Base-by-base conservation (phyloP, 37 sponge, comb jelly and placozoan species). In the Eunapius fragilis region DNA sequence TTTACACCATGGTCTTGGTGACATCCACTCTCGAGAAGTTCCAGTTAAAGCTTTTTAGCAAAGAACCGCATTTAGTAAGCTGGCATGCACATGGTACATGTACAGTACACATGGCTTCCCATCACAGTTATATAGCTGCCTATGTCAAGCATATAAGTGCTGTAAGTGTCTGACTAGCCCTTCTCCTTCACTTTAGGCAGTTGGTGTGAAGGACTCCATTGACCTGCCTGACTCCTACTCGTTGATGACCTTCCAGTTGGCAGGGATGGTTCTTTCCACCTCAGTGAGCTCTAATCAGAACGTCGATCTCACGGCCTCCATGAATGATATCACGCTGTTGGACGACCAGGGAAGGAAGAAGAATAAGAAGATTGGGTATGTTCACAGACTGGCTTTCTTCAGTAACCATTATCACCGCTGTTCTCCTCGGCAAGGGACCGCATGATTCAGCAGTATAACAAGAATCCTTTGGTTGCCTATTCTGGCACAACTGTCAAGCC, bases 391-490 rank as follows among this genome's bases (percentile, higher is more conserved):
- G 2, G 32, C 33, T 58, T 19, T 58, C 22, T 58, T 58, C 19
- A 17, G 58, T 19, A 17, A 19, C 58, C 22, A 30, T 30, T 33
- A 41, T 50, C 26, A 68, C 10, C 78, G 68, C 25, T 38, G 25
- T 80, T 24, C 36, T 0, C 36, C 23, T 12, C 31, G 45, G 45
- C 9, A 37, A 91, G 91, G 14, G 86, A 85, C 37, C 91, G 87
- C 70, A 83, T 91, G 34, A 77, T 91, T 22, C 91, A 86, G 68
- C 91, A 86, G 79, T 91, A 86, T 68, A 89, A 85, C 38, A 89
- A 85, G 67, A 89, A 89, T 68, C 90, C 90, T 27, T 76, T 89
- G 13, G 32, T 48, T 23, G 81, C 90, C 70, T 89, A 84, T 76
- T 80, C 90, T 74, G 90, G 90, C 22, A 72, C 33, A 37, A 14